Base-by-base conservation (phyloP, 2,888 invertebrate genomes). In the Neoaliturus tenellus region DNA sequence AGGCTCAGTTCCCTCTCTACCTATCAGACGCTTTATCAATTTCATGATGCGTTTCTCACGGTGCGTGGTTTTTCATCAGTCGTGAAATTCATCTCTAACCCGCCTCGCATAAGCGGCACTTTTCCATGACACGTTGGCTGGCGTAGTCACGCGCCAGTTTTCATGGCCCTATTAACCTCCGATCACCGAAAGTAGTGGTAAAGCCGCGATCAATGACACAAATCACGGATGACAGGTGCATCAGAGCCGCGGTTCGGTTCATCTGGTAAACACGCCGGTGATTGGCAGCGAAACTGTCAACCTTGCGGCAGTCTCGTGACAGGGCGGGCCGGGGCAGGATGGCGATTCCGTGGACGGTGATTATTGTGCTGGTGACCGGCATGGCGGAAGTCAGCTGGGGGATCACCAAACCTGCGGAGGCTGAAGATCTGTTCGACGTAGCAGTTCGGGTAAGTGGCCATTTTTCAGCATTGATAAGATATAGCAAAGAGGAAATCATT, bases 151-250 rank as follows among this genome's bases (percentile, higher is more conserved):
- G 62, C 62, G 62, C 62, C 62, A 28, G 28, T 62, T 62, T 28
- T 31, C 28, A 8, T 28, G 62, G n/a, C 62, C 62, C 62, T 28
- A 62, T 62, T 62, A 62, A 62, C 62, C 62, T 62, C 20, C 62
- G 62, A 62, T 62, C 28, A 28, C 31, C 62, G 62, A 31, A 62
- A 62, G 8, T 62, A 31, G 28, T 8, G 3, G 3, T 23, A 4
- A 51, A 51, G 23, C 62, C 62, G 62, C 31, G 62, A 62, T 62
- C 62, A 62, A 62, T 62, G 62, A 62, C 62, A 62, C 62, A 62
- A 62, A 62, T 62, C 62, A 25, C 62, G 28, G 28, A 62, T 28
- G 62, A 62, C 62, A 62, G 62, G 28, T 62, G 62, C 62, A 62
- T 62, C 62, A 4, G 6, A 3, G 62, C 3, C 28, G 3, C 62